Conservation (phyloP, 2,797 vertebrate species). For the Phyllotis vaccarum region DNA sequence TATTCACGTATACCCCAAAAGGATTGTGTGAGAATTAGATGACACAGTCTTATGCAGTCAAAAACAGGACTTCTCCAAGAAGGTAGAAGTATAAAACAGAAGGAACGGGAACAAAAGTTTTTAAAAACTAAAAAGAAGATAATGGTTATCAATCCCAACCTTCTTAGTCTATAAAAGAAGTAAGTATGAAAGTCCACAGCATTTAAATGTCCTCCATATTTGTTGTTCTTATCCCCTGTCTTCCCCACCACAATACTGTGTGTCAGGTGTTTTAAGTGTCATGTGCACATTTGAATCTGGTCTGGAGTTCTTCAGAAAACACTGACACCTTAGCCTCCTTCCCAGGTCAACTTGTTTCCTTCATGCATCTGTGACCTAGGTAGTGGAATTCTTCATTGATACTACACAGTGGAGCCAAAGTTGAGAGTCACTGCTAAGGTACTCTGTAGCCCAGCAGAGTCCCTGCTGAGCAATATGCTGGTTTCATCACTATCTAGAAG, state of each 20-base stretch:
- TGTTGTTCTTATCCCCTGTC: neutral
- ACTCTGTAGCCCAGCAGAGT: neutral
- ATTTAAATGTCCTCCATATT: too few species aligned
- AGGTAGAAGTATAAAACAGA: neutral
- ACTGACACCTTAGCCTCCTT: neutral
- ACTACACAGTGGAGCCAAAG: neutral
- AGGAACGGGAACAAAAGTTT: neutral
- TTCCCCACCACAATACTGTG: neutral
- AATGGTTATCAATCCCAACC: neutral
- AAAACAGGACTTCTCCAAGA: neutral
- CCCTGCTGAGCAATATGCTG: neutral
- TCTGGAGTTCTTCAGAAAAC: neutral
- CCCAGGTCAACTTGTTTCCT: slow-evolving; percentile 1
- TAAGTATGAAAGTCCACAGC: neutral
- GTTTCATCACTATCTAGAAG: neutral
- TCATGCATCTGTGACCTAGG: neutral
- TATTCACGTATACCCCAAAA: neutral
- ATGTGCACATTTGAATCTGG: neutral
- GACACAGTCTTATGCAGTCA: neutral
- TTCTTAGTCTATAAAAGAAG: neutral
- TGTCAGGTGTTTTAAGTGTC: neutral
- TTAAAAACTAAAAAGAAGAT: neutral
- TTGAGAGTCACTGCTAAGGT: neutral
- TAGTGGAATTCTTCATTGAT: neutral
- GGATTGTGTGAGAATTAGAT: neutral